Conservation (phyloP, 1,140 invertebrate species). For the Hycleus cichorii region DNA sequence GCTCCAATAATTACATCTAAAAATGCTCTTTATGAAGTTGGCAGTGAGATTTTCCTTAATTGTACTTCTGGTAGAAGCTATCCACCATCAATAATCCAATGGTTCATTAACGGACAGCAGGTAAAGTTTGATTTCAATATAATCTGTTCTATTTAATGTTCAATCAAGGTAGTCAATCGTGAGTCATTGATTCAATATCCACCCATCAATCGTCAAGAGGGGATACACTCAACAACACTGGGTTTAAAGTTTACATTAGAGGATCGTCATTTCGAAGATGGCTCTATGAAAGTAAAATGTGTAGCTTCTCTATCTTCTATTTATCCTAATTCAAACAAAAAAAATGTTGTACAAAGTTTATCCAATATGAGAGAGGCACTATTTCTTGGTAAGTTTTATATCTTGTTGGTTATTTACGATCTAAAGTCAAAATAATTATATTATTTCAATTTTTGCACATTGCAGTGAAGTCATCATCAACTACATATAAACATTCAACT, state of each 20-base stretch:
- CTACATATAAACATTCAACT: too few relatives aligned
- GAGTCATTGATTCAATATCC: conserved; percentile 45
- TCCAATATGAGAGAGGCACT: too few relatives aligned
- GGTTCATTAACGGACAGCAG: conserved; percentile 75
- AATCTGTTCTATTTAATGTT: neutral
- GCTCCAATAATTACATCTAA: conserved; percentile 73
- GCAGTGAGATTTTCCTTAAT: conserved; percentile 72
- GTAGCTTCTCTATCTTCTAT: conserved; percentile 46
- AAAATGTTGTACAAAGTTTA: too few relatives aligned
- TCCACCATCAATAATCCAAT: conserved; percentile 65
- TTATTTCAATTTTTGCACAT: too few relatives aligned
- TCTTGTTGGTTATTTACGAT: too few relatives aligned
- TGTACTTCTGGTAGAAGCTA: conserved; percentile 76
- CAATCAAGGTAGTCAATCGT: conserved; percentile 41
- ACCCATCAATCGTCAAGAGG: conserved; percentile 46
- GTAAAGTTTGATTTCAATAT: conserved; percentile 41
- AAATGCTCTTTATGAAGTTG: conserved; percentile 68
- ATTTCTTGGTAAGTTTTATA: too few relatives aligned
- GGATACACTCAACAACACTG: conserved; percentile 47
- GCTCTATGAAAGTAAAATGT: conserved; percentile 52
- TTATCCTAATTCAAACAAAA: too few relatives aligned
- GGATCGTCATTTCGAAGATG: conserved; percentile 46
- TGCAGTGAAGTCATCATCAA: too few relatives aligned
- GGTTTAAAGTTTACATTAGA: conserved; percentile 47
- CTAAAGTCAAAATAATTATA: too few relatives aligned